These are phyloP conservation scores for Delphinus delphis DNA, from an alignment of 2,113 vertebrate genomes.

Conservation along the genomic window DNA sequence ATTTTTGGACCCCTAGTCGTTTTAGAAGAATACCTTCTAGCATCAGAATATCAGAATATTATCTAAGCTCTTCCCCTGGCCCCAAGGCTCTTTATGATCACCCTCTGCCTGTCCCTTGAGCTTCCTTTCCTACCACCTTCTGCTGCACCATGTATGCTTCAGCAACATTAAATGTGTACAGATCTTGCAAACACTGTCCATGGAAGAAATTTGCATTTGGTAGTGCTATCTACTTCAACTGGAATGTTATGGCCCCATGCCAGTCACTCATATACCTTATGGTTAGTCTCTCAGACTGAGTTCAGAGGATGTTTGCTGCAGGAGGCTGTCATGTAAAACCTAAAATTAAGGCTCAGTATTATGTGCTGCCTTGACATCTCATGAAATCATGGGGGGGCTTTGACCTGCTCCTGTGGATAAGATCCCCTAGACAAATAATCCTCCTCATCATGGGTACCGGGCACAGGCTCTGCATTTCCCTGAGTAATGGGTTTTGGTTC, in stretches of 20 bases:
- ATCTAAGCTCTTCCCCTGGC: background rate
- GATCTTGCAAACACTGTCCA: background rate
- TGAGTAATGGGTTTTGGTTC: background rate
- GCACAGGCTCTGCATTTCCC: background rate
- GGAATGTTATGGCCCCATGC: background rate
- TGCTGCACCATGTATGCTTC: background rate
- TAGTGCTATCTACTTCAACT: background rate
- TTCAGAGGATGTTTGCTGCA: background rate
- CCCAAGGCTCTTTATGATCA: background rate
- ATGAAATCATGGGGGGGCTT: background rate
- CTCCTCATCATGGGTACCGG: background rate
- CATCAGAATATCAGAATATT: background rate
- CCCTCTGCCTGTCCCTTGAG: background rate
- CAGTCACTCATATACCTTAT: background rate
- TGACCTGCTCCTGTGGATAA: background rate
- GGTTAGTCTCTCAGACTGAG: background rate
- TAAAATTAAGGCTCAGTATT: background rate
- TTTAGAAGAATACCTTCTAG: slow-evolving; percentile 6
- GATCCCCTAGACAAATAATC: background rate
- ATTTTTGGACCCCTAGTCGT: background rate
- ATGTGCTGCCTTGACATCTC: background rate
- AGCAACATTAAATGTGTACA: background rate
- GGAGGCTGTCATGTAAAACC: background rate
- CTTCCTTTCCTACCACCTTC: background rate
- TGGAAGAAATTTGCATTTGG: background rate